Conservation (phyloP, 2,113 vertebrate genomes). For the Aldabrachelys gigantea region DNA sequence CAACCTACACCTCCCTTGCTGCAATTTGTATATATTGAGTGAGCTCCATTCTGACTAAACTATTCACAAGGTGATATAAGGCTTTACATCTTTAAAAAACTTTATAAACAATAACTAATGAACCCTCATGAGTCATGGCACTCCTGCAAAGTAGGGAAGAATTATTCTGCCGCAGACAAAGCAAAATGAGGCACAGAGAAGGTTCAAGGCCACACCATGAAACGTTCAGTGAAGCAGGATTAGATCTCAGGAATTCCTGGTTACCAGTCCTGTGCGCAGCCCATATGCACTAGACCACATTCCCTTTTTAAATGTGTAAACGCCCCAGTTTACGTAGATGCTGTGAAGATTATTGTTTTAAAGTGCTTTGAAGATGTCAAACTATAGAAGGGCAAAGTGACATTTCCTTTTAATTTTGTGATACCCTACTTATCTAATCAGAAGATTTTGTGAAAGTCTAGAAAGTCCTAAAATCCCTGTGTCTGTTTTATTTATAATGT, state of each 20-base stretch:
- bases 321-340: background rate
- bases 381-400: background rate
- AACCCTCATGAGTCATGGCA: background rate
- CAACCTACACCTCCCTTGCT: too few relatives aligned
- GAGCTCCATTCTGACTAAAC: too few relatives aligned
- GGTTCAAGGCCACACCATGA: background rate
- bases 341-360: background rate
- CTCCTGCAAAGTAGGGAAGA: background rate
- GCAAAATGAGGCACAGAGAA: background rate
- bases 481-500: background rate
- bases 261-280: background rate
- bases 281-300: background rate
- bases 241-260: slow-evolving; percentile 13
- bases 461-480: fast-evolving
- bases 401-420: background rate
- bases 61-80: too few relatives aligned
- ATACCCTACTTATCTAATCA: background rate
- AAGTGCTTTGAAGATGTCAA: background rate
- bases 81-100: background rate
- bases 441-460: background rate
- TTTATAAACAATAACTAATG: background rate
- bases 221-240: background rate
- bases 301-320: background rate
- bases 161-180: background rate
- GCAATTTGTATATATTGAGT: too few relatives aligned